Base-by-base conservation (phyloP, 1,140 invertebrate species). In the Linepithema humile region DNA sequence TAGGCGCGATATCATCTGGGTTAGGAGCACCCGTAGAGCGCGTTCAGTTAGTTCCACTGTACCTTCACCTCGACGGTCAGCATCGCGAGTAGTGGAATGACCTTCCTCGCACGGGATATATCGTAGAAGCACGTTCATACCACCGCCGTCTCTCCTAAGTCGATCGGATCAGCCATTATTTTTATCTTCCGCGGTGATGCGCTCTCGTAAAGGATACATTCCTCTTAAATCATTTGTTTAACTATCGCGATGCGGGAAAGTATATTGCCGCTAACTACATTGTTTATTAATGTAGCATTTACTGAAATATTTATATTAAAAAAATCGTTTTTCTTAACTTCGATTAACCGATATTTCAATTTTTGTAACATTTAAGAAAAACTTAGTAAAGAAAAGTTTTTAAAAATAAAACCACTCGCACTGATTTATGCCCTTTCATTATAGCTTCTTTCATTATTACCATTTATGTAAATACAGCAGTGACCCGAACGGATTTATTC, bases 1-100 rank as follows among this genome's bases (percentile, higher is more conserved):
- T 92, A 92, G 89, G 74, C 87, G 88, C 89, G 91, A 92, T 92
- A 92, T 92, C 92, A 92, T 92, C 92, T 92, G 89, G 92, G 91
- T 91, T 92, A 92, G 89, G 85, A 91, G 90, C 87, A 91, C 88
- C 90, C 89, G 89, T 87, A 88, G 88, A 87, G 83, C 87, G 85
- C 84, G 67, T 83, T 87, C 85, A 67, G 83, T 73, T 90, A 77
- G 84, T 55, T 74, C 73, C 73, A 74, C 82, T 29, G 35, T 69
- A 74, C 83, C 77, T 82, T 72, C 80, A 74, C 62, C 85, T 87
- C 64, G 83, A 50, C 82, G 64, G 85, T 83, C 67, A 87, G 40
- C 84, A 17, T 48, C 59, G 82, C 40, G 50, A 43, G 32, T 77
- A 70, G 73, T 88, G 38, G 57, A 86, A 84, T 80, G 85, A 88